phyloP scores from a whole-genome alignment of 2,888 invertebrate species.

The Apoda limacodes region DNA sequence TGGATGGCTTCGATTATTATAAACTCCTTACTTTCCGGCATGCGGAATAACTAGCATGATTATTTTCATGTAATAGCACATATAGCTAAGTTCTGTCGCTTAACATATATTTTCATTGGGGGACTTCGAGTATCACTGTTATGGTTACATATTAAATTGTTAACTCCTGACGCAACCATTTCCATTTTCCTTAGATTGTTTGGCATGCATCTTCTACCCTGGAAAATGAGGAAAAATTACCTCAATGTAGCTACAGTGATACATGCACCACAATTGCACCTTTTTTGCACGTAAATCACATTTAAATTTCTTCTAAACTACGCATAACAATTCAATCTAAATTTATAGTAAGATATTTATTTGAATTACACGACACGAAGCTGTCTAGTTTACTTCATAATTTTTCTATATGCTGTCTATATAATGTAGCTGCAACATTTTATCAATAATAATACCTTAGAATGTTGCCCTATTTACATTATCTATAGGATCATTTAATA shows the following conservation, averaged over 20 bases:
- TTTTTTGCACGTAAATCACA: constrained; percentile 40
- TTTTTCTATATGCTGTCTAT: no score
- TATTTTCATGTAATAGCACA: constrained; percentile 56
- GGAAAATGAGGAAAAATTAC: constrained; percentile 45
- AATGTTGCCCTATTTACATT: no score
- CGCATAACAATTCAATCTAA: no score
- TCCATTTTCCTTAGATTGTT: constrained; percentile 50
- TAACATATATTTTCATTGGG: constrained; percentile 64
- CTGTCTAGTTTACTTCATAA: no score
- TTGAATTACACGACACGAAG: no score
- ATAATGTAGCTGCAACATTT: no score
- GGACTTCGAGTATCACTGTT: constrained; percentile 66
- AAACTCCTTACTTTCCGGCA: constrained; percentile 58
- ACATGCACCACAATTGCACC: constrained; percentile 54
- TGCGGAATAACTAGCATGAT: constrained; percentile 65
- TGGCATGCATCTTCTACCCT: constrained; percentile 15
- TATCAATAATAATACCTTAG: no score
- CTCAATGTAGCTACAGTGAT: constrained; percentile 55
- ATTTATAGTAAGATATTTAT: no score
- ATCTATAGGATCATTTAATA: no score
- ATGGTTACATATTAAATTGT: constrained; percentile 58
- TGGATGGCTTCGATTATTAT: constrained; percentile 56
- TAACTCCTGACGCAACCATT: constrained; percentile 68
- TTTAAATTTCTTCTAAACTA: no score
- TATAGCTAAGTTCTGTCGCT: constrained; percentile 61